Evolutionary conservation across 23 tunicate genomes (phyloP).

Genomic region (Ciona savignyi): DNA sequence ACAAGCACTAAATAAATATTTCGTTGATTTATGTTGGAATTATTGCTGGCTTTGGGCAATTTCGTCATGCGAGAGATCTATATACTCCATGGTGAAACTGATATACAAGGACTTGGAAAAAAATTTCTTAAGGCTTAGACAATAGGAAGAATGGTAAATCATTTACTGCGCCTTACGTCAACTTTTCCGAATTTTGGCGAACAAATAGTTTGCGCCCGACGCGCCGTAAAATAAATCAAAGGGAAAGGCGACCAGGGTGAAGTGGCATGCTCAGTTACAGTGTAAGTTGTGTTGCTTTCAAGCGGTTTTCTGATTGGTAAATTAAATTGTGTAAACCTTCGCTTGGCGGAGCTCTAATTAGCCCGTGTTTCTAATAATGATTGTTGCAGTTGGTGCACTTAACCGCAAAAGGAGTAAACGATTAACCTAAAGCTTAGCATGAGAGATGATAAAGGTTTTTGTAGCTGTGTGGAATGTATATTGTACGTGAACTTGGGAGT

Average conservation of each 20-base stretch:
- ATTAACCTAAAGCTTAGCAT: too few relatives aligned
- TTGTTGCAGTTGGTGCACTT: neutral
- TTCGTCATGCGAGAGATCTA: too few relatives aligned
- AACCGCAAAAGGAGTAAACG: neutral
- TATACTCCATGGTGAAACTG: too few relatives aligned
- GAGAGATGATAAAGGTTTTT: too few relatives aligned
- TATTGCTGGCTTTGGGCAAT: too few relatives aligned
- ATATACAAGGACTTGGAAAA: too few relatives aligned
- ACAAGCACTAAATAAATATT: too few relatives aligned
- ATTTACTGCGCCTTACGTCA: neutral
- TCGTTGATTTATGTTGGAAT: too few relatives aligned
- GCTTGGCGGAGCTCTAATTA: neutral
- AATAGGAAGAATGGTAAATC: neutral
- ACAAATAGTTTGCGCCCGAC: neutral
- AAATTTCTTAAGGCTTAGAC: neutral
- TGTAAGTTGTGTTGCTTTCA: neutral
- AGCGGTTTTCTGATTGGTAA: neutral
- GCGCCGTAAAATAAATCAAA: constrained; percentile 1
- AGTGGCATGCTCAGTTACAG: neutral
- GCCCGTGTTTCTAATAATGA: neutral
- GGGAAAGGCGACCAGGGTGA: neutral
- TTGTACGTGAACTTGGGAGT: too few relatives aligned
- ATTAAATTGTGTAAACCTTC: neutral
- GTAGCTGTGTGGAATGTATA: too few relatives aligned
- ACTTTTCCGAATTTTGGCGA: neutral